Conservation (phyloP, 2,113 vertebrate species). For the Genyomyrus donnyi region DNA sequence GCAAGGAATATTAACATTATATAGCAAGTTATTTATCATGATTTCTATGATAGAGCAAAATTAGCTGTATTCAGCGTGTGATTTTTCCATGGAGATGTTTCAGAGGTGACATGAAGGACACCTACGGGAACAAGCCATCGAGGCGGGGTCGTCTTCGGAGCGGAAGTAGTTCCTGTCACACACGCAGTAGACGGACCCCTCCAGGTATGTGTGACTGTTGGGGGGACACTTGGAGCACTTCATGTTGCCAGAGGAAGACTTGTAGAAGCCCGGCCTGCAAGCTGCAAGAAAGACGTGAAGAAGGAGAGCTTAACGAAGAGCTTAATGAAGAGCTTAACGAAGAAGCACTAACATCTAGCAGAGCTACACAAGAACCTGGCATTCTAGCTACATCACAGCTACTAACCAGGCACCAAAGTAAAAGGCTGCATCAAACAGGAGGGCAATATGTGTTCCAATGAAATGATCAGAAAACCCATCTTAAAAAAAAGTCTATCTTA, state of each 20-base stretch:
- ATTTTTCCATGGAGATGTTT: not conserved
- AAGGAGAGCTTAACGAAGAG: not conserved
- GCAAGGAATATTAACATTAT: not conserved
- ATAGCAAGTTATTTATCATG: not conserved
- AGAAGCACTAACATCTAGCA: too few relatives aligned
- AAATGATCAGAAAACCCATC: not conserved
- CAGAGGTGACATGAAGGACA: slow-evolving; percentile 30
- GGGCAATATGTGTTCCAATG: not conserved
- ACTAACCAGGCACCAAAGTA: not conserved
- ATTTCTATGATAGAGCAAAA: not conserved
- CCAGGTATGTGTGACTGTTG: slow-evolving; percentile 80
- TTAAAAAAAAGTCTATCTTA: not conserved
- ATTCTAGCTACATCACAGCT: not conserved
- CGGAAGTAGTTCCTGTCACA: slow-evolving; percentile 98
- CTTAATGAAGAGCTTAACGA: not conserved
- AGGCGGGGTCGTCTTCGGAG: slow-evolving; percentile 83
- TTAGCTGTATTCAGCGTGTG: not conserved
- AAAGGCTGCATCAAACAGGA: not conserved
- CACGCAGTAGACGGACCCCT: slow-evolving; percentile 81
- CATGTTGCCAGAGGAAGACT: slow-evolving; percentile 74
- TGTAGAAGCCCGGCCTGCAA: slow-evolving; percentile 91
- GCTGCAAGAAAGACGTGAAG: slow-evolving; percentile 55
- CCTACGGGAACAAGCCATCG: slow-evolving; percentile 97
- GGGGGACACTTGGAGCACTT: slow-evolving; percentile 94
- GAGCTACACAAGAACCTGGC: not conserved